A percentile compares a stretch with the other conserved stretches of the same genome.
phyloP scores from a whole-genome alignment of 1,140 invertebrate genomes.

The Notospermus geniculatus region DNA sequence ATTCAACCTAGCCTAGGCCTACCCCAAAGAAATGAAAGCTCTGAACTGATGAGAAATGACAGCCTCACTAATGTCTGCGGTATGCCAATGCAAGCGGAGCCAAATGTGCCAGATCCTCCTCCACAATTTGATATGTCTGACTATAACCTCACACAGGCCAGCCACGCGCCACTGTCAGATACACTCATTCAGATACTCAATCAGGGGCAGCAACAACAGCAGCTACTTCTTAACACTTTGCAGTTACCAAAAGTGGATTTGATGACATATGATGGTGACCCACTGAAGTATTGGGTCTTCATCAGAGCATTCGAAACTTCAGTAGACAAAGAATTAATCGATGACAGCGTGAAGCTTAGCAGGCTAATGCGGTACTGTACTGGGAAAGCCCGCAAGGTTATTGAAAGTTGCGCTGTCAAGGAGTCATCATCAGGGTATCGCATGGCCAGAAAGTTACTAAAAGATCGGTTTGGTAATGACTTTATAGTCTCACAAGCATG shows the following conservation, averaged over 20 bases:
- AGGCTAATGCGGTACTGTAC: conserved; percentile 5
- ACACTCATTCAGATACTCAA: no score
- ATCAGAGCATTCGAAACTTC: background rate
- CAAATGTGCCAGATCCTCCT: no score
- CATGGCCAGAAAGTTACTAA: background rate
- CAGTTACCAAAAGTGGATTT: conserved; percentile 1
- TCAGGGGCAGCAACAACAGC: background rate
- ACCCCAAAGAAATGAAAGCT: no score
- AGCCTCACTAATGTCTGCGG: no score
- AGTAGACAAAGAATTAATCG: background rate
- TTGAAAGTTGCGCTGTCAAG: background rate
- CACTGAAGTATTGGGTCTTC: conserved; percentile 1
- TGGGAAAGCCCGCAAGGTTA: background rate
- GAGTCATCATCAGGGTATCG: background rate
- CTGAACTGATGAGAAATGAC: no score
- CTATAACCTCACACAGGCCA: no score
- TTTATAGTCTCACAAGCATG: background rate
- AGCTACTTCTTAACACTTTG: background rate
- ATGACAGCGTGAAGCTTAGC: background rate
- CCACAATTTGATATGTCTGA: no score
- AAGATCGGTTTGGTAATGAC: background rate
- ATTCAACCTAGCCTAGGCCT: no score
- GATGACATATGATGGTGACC: conserved; percentile 6
- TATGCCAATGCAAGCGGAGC: no score
- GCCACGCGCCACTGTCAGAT: no score